Base-by-base conservation (phyloP, 2,888 invertebrate species). In the Eupsilia transversa region DNA sequence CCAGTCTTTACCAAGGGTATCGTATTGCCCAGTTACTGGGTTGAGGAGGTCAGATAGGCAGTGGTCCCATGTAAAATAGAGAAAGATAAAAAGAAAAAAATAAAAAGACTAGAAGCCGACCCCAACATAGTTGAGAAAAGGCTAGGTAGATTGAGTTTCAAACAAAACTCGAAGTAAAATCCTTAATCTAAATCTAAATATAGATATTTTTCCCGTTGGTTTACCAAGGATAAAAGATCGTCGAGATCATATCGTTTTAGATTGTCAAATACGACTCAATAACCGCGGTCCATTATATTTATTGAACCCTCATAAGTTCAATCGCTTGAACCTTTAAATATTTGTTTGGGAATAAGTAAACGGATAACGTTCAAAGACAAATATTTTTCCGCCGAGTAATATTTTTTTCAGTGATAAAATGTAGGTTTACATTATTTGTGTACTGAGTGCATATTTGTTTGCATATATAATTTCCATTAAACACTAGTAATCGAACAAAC, bases 291-390 rank as follows among this genome's bases (percentile, higher is more conserved):
- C 9, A n/a, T n/a, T 49, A 61, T 54, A 67, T 75, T 60, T 66
- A 61, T 61, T 60, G 43, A 46, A 60, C 46, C 20, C 46, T 54
- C 23, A 10, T 35, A 65, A 54, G 30, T 54, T 76, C 14, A 54
- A 33, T 46, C 20, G 35, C 14, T 38, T 54, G 52, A 54, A 52
- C 52, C 30, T 61, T 54, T 38, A 20, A 38, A 76, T 67, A 67
- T 76, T 60, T 67, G 60, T 74, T 66, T 46, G 20, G 33, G 33
- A 7, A 27, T 33, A 41, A 33, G 49, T 56, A 59, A 73, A 71
- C 46, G n/a, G 14, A 41, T 70, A 49, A 70, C n/a, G 10, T 52
- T 33, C 27, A n/a, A n/a, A n/a, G 41, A n/a, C n/a, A 61, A 68
- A 33, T n/a, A n/a, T 41, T 5, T 49, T 17, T 4, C 17, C 2